Evolutionary conservation across 1,140 invertebrate genomes (phyloP), one percentile per base, ranked within the genome.

Genomic region (Agrypnia vestita): DNA sequence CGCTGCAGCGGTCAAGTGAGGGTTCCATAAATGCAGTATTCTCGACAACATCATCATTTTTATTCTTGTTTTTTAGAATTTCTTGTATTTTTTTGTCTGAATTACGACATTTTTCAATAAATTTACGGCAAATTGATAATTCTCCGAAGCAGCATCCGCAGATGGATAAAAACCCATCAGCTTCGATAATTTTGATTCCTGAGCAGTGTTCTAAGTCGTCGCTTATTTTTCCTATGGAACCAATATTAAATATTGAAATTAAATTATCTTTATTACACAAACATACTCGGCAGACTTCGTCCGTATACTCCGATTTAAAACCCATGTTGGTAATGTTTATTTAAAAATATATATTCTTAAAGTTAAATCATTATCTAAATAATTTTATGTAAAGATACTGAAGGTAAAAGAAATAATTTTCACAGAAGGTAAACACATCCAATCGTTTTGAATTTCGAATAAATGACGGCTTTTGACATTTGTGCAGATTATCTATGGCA

Each of bases 21-120:
- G 25, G 25, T 35, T 35, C 25, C 25, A 35, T 6, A 35, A 35
- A 35, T 6, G 25, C 25, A 6, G 25, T 35, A n/a, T 17, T 55
- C 7, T 55, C 7, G 8, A 55, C 13, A n/a, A 3, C 13, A n/a
- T 55, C 13, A n/a, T 17, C 13, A n/a, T 55, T 8, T 17, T 17
- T 55, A 91, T 64, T 64, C 11, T 47, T 10, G 85, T 86, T 78
- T 90, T 86, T 79, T 62, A 82, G 80, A 96, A 0, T 90, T 90
- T 82, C 95, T 88, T 15, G 91, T 87, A 84, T 90, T 91, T 35
- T 35, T 44, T 56, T 56, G 89, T 89, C 76, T 91, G 88, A 83
- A 93, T 94, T 43, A 91, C 88, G 62, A 89, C 91, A 0, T 77
- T 61, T 53, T 49, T 77, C 59, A 0, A 61, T 12, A 61, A 62